Conservation (phyloP, 2,113 vertebrate species). For the Dasyornis broadbenti region DNA sequence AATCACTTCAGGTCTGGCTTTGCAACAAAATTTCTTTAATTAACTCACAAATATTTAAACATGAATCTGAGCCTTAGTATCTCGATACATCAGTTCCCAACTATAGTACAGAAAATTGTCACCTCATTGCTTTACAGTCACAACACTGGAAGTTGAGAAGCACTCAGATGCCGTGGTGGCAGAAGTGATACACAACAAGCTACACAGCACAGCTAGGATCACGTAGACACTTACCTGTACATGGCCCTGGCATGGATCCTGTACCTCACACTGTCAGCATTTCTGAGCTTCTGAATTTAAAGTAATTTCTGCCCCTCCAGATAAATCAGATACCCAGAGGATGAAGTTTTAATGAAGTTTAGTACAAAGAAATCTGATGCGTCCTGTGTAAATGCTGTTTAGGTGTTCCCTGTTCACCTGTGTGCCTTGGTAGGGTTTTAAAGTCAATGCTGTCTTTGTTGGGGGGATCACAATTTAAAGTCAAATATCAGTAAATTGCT, state of each 20-base stretch:
- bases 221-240: fast-evolving
- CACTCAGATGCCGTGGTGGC: not conserved
- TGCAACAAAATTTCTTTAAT: not conserved
- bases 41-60: not conserved
- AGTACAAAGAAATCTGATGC: not conserved
- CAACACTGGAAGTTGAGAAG: not conserved
- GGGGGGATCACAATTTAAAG: not conserved
- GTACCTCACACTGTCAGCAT: not conserved
- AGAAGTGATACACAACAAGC: not conserved
- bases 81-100: not conserved
- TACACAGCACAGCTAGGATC: not conserved
- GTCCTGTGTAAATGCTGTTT: not conserved
- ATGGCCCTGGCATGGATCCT: not conserved
- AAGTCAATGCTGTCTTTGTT: not conserved
- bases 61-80: not conserved
- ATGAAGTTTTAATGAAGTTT: not conserved
- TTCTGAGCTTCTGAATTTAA: not conserved
- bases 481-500: not conserved
- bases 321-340: not conserved
- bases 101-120: not conserved
- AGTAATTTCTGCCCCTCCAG: not conserved
- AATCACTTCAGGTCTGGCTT: not conserved
- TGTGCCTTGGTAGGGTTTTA: not conserved
- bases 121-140: not conserved
- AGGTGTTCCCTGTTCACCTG: not conserved